Conservation (phyloP, 2,888 invertebrate species). For the Lycia hirtaria region DNA sequence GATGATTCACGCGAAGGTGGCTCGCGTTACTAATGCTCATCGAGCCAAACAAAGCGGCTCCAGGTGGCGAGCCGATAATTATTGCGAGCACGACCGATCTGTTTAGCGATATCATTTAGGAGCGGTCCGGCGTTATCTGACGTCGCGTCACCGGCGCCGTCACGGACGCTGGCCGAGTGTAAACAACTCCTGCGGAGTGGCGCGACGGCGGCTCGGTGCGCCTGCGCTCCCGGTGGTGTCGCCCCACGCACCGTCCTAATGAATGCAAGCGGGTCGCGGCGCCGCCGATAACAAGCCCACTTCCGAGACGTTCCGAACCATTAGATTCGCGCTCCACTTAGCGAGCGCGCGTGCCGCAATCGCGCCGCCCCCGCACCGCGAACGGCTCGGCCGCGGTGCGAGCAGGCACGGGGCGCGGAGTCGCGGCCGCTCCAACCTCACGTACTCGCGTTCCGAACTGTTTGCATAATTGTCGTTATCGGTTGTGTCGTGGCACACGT, state of each 20-base stretch:
- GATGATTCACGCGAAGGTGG: conserved; percentile 10
- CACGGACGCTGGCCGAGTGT: not conserved
- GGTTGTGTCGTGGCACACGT: conserved; percentile 36
- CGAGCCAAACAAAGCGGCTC: conserved; percentile 12
- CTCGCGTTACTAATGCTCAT: not conserved
- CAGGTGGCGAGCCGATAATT: conserved; percentile 20
- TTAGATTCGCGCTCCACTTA: conserved; percentile 67
- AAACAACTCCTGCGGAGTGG: no score
- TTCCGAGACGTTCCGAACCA: conserved; percentile 78
- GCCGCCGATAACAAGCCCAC: conserved; percentile 62
- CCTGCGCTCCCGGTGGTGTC: conserved; percentile 17
- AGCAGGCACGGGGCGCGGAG: conserved; percentile 5
- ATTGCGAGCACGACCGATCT: conserved; percentile 8
- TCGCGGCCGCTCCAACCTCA: conserved; percentile 8
- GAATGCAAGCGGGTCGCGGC: conserved; percentile 64
- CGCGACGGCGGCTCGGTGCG: no score
- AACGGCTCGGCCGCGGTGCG: not conserved
- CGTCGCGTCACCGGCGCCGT: conserved; percentile 21
- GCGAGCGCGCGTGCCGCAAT: conserved; percentile 37
- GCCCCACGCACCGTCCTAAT: conserved; percentile 37
- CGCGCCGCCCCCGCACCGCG: not conserved
- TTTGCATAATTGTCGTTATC: conserved; percentile 38
- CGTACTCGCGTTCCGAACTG: conserved; percentile 28
- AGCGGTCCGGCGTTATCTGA: conserved; percentile 18
- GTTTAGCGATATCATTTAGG: conserved; percentile 13